These are phyloP conservation scores for Aegypius monachus DNA, from an alignment of 2,113 vertebrate species.

Conservation along the genomic window DNA sequence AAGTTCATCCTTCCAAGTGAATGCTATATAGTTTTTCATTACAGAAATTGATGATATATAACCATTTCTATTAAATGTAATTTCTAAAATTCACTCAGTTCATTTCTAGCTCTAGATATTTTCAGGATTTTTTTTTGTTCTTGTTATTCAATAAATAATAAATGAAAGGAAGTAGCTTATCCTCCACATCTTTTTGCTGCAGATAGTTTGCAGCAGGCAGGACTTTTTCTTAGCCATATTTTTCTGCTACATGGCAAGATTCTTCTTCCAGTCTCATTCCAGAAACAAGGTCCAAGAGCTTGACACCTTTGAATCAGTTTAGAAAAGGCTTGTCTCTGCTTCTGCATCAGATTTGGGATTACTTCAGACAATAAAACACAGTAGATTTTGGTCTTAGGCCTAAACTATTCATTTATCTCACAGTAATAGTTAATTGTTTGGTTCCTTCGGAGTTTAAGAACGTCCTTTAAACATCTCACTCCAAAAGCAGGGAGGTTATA, in stretches of 20 bases:
- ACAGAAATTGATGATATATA: not conserved
- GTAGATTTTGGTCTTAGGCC: not conserved
- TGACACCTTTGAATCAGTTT: not conserved
- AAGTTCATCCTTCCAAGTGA: not conserved
- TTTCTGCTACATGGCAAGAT: not conserved
- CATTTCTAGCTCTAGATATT: not conserved
- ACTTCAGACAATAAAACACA: not conserved
- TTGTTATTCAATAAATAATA: not conserved
- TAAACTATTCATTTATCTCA: not conserved
- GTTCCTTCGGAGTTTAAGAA: not conserved
- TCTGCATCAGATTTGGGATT: not conserved
- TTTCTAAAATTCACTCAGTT: not conserved
- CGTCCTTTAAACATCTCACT: not conserved
- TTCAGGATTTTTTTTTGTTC: fast-evolving
- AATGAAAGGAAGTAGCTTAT: not conserved
- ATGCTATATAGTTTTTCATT: not conserved
- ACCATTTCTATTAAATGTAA: not conserved
- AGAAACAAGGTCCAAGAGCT: not conserved
- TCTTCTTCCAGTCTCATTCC: not conserved
- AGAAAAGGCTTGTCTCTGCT: not conserved
- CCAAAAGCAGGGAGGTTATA: not conserved
- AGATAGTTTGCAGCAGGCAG: not conserved
- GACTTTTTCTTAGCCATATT: not conserved
- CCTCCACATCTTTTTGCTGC: not conserved
- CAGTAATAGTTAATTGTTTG: not conserved